Evolutionary conservation across 1,140 invertebrate genomes (phyloP).

Genomic region (Fopius arisanus): DNA sequence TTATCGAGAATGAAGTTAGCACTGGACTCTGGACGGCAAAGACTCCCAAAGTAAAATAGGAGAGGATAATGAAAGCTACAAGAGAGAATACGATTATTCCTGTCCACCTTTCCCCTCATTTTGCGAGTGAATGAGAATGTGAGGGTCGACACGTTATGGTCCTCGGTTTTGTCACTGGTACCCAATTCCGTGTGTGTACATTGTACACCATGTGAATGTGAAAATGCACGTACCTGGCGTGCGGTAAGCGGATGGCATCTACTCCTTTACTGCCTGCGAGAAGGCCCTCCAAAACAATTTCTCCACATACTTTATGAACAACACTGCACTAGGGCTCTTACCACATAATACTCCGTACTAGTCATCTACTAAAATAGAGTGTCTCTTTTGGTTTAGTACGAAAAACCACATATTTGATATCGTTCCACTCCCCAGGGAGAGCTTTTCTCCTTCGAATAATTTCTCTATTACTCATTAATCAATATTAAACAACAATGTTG

Average conservation of each 20-base stretch:
- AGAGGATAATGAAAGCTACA: neutral
- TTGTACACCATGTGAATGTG: slow-evolving; percentile 11
- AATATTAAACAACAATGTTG: too few relatives aligned
- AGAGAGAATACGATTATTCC: neutral
- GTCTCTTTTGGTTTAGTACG: neutral
- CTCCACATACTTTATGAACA: slow-evolving; percentile 51
- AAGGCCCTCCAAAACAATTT: slow-evolving; percentile 47
- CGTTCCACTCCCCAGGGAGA: slow-evolving; percentile 20
- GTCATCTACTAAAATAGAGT: neutral
- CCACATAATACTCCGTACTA: slow-evolving; percentile 26
- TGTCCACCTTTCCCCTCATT: neutral
- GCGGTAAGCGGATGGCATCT: slow-evolving; percentile 44
- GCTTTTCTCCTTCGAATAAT: slow-evolving; percentile 9
- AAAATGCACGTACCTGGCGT: slow-evolving; percentile 30
- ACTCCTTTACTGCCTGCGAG: slow-evolving; percentile 27
- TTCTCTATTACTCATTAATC: slow-evolving; percentile 12
- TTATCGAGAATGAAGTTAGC: too few relatives aligned
- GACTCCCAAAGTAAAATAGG: too few relatives aligned
- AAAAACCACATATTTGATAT: slow-evolving; percentile 38
- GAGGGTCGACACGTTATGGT: neutral
- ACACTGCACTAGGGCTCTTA: slow-evolving; percentile 33
- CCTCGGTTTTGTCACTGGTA: neutral
- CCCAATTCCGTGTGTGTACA: neutral
- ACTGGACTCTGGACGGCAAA: too few relatives aligned
- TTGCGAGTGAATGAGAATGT: too few relatives aligned